Evolutionary conservation across 2,888 invertebrate genomes (phyloP), one percentile per base, ranked within the genome.

Genomic region (Oligia strigilis): DNA sequence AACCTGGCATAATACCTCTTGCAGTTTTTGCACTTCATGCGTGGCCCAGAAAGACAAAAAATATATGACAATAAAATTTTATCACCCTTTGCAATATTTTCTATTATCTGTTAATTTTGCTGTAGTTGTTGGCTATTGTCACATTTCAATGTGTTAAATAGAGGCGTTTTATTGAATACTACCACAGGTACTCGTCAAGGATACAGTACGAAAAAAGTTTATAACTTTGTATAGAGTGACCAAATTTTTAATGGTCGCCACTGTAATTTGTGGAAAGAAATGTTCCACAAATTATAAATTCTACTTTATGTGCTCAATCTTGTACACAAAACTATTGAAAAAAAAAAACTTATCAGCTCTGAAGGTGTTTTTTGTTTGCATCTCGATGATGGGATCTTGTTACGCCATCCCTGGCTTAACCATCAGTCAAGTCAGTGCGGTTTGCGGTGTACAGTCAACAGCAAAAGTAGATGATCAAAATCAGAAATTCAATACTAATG

Each of bases 391-490:
- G 84, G 84, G 86, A 86, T 83, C 86, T 87, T 87, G 89, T 91
- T 91, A 90, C 90, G 81, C 89, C 88, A 91, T 91, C 11, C 29
- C 17, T 91, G 91, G 91, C 67, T 82, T 76, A 85, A 83, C 87
- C 89, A 92, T 92, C 92, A 91, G 88, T 90, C 90, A 90, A 88
- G 88, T 83, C 78, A 86, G 85, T 84, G 87, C 85, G 85, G 88
- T 88, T 86, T 86, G 84, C 75, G 84, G 85, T 84, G 73, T 85
- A n/a, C n/a, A n/a, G n/a, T n/a, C n/a, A n/a, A n/a, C n/a, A n/a
- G n/a, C n/a, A n/a, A n/a, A n/a, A n/a, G n/a, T n/a, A n/a, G n/a
- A n/a, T n/a, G n/a, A n/a, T n/a, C n/a, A n/a, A n/a, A n/a, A n/a
- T n/a, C n/a, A n/a, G n/a, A n/a, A n/a, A n/a, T n/a, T n/a, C n/a